Evolutionary conservation across 2,113 vertebrate species (phyloP), one percentile per base, ranked within the genome.

Genomic region (Bagarius yarrelli): DNA sequence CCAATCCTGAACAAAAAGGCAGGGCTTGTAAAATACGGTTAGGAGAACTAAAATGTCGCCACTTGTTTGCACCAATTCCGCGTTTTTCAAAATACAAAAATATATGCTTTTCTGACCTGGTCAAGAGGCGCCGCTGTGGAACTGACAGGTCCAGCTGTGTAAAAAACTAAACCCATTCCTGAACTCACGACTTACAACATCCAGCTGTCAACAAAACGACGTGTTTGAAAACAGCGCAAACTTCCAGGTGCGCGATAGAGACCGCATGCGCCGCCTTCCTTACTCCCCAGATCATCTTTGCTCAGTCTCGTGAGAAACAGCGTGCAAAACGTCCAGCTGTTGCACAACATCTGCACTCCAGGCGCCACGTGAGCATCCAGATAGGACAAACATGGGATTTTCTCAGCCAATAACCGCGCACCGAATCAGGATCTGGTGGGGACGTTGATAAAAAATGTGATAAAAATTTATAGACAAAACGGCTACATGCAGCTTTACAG

Each of bases 81-180:
- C 27, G 15, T 63, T 16, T 18, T 63, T 32, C 32, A 18, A 53
- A 19, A 19, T 1, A 47, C 30, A 47, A 14, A 8, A 50, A 53
- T 40, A 40, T 40, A 32, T 3, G 5, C 80, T 81, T 67, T 32
- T 81, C 92, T 93, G 92, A 94, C 93, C 93, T 86, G 83, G 66
- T 91, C 86, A 60, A 73, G 82, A 25, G 87, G 84, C 32, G 90
- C 78, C 83, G 91, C 89, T 53, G 92, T 91, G 81, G 92, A 90
- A 83, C 79, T 88, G 82, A 89, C 89, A 78, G 90, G 88, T 83
- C 88, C 91, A 1, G 88, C 88, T 27, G 86, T 80, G 83, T 92
- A 90, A 82, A 94, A 83, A 86, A 94, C 92, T 85, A 93, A 83
- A 82, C 91, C 91, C 93, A 94, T 94, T 81, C 89, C 89, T 88